Evolutionary conservation across 2,888 invertebrate species (phyloP).

Genomic region (Meteorus colon): DNA sequence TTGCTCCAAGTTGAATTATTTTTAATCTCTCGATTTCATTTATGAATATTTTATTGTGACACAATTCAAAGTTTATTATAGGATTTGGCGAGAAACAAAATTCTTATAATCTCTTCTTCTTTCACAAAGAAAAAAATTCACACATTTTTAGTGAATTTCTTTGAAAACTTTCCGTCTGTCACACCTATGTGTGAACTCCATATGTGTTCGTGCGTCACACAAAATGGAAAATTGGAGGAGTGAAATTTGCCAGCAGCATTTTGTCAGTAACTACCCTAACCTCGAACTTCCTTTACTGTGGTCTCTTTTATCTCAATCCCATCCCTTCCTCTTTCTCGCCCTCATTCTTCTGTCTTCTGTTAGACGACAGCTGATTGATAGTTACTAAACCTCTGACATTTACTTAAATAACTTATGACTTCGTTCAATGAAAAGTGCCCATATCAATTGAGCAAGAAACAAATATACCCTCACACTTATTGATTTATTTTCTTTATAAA

Average conservation of each 20-base stretch:
- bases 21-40: no score
- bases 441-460: background rate
- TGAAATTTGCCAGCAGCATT: background rate
- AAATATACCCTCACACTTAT: background rate
- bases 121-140: no score
- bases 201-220: background rate
- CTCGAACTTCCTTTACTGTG: slow-evolving; percentile 6
- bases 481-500: background rate
- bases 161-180: no score
- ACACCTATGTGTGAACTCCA: no score
- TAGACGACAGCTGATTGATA: slow-evolving; percentile 21
- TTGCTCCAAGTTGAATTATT: no score
- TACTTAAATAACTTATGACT: background rate
- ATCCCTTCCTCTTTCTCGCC: no score
- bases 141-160: no score
- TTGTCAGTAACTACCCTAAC: slow-evolving; percentile 22
- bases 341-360: background rate
- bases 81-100: no score
- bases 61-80: no score
- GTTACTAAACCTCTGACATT: background rate
- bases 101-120: no score
- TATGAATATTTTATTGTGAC: no score
- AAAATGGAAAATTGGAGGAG: slow-evolving; percentile 6
- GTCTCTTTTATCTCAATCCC: background rate
- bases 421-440: background rate